These are phyloP conservation scores for Nycticebus coucang DNA, from an alignment of 2,113 vertebrate genomes.

Conservation along the genomic window DNA sequence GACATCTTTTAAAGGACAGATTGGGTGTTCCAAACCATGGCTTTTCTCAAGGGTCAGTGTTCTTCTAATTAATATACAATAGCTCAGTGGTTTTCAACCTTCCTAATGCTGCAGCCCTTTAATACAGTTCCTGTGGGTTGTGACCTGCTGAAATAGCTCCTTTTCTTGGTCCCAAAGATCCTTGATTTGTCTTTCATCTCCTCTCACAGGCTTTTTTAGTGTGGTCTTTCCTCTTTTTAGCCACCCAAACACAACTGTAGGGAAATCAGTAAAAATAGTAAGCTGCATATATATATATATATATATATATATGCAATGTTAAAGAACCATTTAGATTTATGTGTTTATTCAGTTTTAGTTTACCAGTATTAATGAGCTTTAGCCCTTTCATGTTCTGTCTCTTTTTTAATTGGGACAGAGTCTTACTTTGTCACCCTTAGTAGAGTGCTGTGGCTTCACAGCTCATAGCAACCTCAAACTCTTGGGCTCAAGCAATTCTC, in stretches of 20 bases:
- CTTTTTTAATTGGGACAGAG: too few relatives aligned
- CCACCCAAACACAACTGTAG: background rate
- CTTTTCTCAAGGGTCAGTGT: background rate
- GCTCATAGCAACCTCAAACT: too few relatives aligned
- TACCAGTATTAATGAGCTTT: background rate
- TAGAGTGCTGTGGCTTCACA: too few relatives aligned
- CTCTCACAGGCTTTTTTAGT: background rate
- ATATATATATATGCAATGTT: too few relatives aligned
- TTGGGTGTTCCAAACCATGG: background rate
- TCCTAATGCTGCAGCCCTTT: too few relatives aligned
- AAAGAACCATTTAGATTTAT: background rate
- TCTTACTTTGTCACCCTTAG: too few relatives aligned
- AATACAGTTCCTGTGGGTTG: too few relatives aligned
- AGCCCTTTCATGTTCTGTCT: background rate
- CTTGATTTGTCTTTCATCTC: background rate
- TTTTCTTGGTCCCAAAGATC: background rate
- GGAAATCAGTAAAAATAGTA: background rate
- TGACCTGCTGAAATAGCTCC: background rate
- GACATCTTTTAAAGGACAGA: background rate
- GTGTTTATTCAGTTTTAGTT: background rate
- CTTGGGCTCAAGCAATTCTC: too few relatives aligned
- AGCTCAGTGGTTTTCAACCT: background rate
- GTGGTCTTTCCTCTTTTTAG: background rate
- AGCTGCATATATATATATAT: background rate
- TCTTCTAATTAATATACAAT: background rate